A percentile compares a stretch with the other conserved stretches of the same genome.
phyloP scores from a whole-genome alignment of 2,797 vertebrate species.

The Pipistrellus pygmaeus region DNA sequence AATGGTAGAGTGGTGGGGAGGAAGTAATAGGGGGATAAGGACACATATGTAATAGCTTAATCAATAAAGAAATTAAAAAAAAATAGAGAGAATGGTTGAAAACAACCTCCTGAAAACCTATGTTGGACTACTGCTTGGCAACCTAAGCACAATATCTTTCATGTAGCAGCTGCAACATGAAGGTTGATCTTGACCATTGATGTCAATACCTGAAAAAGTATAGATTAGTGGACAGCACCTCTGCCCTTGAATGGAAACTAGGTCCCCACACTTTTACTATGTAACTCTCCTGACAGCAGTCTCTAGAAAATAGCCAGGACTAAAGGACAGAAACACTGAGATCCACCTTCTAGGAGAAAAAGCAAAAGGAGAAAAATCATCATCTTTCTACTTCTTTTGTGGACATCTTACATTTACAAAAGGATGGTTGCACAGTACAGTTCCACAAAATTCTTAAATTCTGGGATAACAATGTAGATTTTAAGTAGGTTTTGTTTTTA shows the following conservation, averaged over 20 bases:
- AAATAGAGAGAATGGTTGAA: not conserved
- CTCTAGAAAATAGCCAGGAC: conserved; percentile 23
- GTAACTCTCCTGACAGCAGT: not conserved
- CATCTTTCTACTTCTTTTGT: not conserved
- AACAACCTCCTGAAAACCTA: not conserved
- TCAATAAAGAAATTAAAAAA: no score
- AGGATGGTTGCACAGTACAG: not conserved
- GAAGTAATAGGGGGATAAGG: no score
- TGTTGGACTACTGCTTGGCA: not conserved
- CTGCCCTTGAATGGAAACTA: not conserved
- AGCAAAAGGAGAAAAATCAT: not conserved
- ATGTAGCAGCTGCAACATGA: not conserved
- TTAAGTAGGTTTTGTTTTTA: not conserved
- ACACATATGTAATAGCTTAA: no score
- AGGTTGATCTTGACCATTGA: not conserved
- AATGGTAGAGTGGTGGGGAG: not conserved
- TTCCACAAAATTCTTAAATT: conserved; percentile 17
- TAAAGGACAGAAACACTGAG: not conserved
- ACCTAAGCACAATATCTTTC: not conserved
- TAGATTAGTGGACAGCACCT: not conserved
- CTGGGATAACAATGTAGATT: not conserved
- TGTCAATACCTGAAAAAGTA: not conserved
- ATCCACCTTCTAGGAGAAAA: not conserved
- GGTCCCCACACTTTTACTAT: not conserved
- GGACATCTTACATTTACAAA: not conserved